These are phyloP conservation scores for Galeruca laticollis DNA, from an alignment of 2,888 invertebrate species.

Conservation along the genomic window DNA sequence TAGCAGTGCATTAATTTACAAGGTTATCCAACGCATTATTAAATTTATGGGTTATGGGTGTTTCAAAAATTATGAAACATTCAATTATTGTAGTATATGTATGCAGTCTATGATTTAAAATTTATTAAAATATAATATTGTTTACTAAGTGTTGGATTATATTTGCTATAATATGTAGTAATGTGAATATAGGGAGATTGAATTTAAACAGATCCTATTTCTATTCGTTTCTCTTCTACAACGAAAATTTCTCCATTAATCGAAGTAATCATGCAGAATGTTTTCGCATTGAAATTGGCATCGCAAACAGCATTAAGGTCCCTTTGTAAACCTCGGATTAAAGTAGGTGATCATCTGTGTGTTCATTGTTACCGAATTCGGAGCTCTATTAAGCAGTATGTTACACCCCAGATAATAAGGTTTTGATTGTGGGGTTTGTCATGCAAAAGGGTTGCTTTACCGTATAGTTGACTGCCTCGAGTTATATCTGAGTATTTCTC, in stretches of 20 bases:
- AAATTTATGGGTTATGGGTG: too few relatives aligned
- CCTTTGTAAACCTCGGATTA: constrained; percentile 45
- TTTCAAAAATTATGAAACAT: too few relatives aligned
- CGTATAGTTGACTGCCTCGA: constrained; percentile 13
- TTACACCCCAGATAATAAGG: constrained; percentile 61
- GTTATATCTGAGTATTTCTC: constrained; percentile 2
- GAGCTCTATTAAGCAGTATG: constrained; percentile 57
- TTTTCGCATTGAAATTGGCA: constrained; percentile 39
- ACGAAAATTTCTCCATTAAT: constrained; percentile 20
- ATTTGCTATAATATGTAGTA: too few relatives aligned
- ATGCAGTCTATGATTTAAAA: too few relatives aligned
- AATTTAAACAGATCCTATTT: not conserved
- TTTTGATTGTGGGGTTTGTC: constrained; percentile 57
- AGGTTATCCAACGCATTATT: too few relatives aligned
- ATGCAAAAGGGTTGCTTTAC: constrained; percentile 28
- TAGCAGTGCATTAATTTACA: too few relatives aligned
- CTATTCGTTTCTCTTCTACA: not conserved
- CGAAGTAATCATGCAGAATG: constrained; percentile 38
- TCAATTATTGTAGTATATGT: too few relatives aligned
- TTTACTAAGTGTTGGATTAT: too few relatives aligned
- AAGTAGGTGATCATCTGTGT: constrained; percentile 51
- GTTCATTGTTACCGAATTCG: constrained; percentile 51
- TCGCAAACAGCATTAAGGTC: constrained; percentile 36
- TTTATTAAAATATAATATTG: too few relatives aligned
- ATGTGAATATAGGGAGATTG: not conserved